Evolutionary conservation across 2,797 vertebrate species (phyloP), one percentile per base, ranked within the genome.

Genomic region (Centropyge bicolor): DNA sequence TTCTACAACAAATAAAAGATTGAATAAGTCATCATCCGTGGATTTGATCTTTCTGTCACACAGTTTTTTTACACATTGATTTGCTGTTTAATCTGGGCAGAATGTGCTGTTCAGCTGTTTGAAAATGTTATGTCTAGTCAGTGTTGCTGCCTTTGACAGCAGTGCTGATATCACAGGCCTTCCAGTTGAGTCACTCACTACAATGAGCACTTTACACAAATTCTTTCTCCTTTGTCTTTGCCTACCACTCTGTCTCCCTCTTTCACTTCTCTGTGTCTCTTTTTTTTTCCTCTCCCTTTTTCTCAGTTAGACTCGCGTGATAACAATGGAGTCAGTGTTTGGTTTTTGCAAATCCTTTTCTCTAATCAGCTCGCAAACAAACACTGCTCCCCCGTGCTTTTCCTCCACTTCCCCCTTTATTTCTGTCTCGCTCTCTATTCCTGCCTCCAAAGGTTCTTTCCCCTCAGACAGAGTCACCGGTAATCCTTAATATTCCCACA

Each of bases 311-410:
- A 80, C 82, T 89, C 56, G 46, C 63, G 72, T 78, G 60, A 77
- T 74, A 92, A 95, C 94, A 95, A 93, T 91, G 76, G 74, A 74
- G 82, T 82, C 90, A 91, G 83, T 95, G 94, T 95, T 94, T 84
- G 16, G 61, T 74, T 89, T 90, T 89, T 78, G 76, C 63, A 89
- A 91, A 92, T 92, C 82, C 57, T 76, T 78, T 84, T 88, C 68
- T 85, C 89, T 87, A 92, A 94, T 93, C 88, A 92, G 84, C 90
- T 88, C 12, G 11, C 84, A 89, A 91, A 93, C 89, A 86, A 93
- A 92, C 84, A 78, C 75, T 7, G 70, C 69, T 80, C 54, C 66
- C 56, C 40, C n/a, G 60, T 60, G 35, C 54, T 64, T 68, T 64
- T 65, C 22, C 69, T 59, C 31, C 46, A 16, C 36, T 46, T 63